Evolutionary conservation across 2,113 vertebrate species (phyloP), one percentile per base, ranked within the genome.

Genomic region (Microtus oregoni): DNA sequence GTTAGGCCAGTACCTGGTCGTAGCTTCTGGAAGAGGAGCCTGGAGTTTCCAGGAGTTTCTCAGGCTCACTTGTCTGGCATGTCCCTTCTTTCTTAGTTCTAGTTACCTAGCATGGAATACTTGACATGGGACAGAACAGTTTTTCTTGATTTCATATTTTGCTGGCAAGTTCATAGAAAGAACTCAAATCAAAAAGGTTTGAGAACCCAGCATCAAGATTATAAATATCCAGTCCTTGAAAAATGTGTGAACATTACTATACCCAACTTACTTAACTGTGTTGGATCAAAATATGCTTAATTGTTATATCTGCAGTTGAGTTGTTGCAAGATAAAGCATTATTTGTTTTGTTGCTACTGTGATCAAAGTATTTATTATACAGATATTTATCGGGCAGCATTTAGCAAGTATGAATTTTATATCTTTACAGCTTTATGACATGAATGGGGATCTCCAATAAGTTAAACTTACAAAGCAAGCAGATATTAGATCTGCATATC

Each of bases 141-240:
- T 86, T 86, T 22, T 83, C 28, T 88, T 75, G 0, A 9, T 91
- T 96, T 97, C 61, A 12, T 14, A 28, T 86, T 83, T 86, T 44
- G 28, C 15, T 47, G 1, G 17, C 12, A 3, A 28, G 12, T 20
- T 82, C 83, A 68, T 44, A 20, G 20, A 75, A 91, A 93, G 3
- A 20, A 26, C 35, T 86, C 14, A 72, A 72, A 47, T 5, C 1
- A 2, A 6, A 86, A 61, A 47, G 0, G 0, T 79, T 7, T 81
- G 17, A 82, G 1, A 38, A 44, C 55, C 55, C 61, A 87, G 61
- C 1, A 30, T 86, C 19, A 47, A 7, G 55, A 11, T 90, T 65
- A 22, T 44, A 73, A 77, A 26, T 86, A 50, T 73, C 32, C 19
- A 58, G 73, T 87, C 11, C 44, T 50, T 86, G 50, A 12, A 5